Evolutionary conservation across 2,113 vertebrate species (phyloP).

Genomic region (Petaurus breviceps): DNA sequence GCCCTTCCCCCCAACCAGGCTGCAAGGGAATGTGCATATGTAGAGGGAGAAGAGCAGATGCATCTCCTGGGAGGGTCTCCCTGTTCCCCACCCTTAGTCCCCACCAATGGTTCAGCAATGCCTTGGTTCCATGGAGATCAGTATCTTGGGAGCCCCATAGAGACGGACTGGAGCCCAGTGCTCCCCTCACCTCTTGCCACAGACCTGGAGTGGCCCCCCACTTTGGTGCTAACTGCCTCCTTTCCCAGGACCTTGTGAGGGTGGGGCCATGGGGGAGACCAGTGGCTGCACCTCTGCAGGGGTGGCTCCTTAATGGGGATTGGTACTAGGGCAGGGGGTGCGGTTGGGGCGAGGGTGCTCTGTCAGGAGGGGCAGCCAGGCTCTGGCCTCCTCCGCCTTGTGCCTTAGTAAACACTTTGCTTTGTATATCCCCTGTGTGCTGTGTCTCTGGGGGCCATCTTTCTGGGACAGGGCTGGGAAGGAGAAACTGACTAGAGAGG

Average conservation of each 20-base stretch:
- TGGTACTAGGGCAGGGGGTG: conserved; percentile 40
- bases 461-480: conserved; percentile 7
- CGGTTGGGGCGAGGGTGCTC: conserved; percentile 29
- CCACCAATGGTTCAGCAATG: background rate
- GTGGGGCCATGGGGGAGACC: conserved; percentile 50
- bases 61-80: background rate
- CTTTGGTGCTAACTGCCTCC: conserved; percentile 79
- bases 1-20: background rate
- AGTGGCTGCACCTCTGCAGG: background rate
- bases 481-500: background rate
- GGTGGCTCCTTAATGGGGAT: background rate
- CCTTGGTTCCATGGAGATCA: background rate
- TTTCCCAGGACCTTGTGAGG: conserved; percentile 63
- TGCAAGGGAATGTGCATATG: background rate
- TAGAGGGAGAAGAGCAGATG: background rate
- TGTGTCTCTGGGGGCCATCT: conserved; percentile 38
- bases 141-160: background rate
- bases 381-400: conserved; percentile 60
- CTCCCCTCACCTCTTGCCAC: background rate
- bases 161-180: background rate
- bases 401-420: conserved; percentile 82
- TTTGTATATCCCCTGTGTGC: conserved; percentile 67
- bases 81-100: background rate
- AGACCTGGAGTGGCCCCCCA: conserved; percentile 41
- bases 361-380: conserved; percentile 53